phyloP scores from a whole-genome alignment of 2,797 vertebrate species.

The Etheostoma nigrum region DNA sequence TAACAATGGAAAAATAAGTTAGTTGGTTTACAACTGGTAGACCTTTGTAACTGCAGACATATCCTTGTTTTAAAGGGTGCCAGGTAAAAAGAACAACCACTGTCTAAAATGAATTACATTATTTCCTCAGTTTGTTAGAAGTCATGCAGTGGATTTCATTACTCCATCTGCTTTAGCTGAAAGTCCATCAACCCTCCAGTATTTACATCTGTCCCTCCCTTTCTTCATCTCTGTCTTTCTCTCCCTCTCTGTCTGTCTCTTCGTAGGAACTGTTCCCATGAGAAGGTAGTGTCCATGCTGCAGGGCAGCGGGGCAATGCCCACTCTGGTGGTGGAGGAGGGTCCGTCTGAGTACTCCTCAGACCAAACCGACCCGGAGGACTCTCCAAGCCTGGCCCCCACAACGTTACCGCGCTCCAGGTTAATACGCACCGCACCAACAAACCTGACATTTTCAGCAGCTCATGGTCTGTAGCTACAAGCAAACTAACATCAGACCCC shows the following conservation, averaged over 20 bases:
- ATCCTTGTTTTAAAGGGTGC: neutral
- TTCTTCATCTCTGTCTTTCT: neutral
- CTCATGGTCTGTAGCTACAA: neutral
- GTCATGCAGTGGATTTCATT: neutral
- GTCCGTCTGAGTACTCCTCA: slow-evolving; percentile 88
- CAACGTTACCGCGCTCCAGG: slow-evolving; percentile 80
- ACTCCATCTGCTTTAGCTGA: neutral
- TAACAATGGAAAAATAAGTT: too few species aligned
- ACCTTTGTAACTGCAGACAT: neutral
- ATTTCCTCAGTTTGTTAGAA: neutral
- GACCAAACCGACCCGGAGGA: slow-evolving; percentile 90
- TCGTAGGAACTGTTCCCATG: slow-evolving; percentile 95
- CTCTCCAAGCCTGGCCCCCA: slow-evolving; percentile 79
- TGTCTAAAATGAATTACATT: neutral
- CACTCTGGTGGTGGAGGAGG: slow-evolving; percentile 95
- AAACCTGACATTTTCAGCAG: slow-evolving; percentile 9
- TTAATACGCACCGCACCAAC: neutral
- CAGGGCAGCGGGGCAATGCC: slow-evolving; percentile 98
- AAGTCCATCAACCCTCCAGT: neutral
- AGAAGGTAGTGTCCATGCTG: slow-evolving; percentile 99
- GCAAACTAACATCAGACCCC: neutral
- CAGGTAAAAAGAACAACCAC: neutral
- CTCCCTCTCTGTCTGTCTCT: neutral
- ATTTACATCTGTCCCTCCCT: neutral
- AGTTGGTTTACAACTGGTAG: neutral